These are phyloP conservation scores for Danionella cerebrum DNA, from an alignment of 2,113 vertebrate species.

Conservation along the genomic window DNA sequence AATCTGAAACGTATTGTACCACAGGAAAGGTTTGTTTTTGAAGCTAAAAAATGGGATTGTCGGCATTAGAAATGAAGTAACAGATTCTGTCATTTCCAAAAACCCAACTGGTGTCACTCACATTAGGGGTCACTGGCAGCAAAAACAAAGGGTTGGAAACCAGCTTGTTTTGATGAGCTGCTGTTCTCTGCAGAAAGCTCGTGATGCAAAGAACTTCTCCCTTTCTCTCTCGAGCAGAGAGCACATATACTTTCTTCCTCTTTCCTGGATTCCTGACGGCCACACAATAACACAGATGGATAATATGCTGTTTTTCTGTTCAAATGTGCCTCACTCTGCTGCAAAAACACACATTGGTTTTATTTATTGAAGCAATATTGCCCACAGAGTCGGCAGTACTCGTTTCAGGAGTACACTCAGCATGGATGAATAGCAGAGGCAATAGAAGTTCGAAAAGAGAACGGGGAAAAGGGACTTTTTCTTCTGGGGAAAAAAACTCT, in stretches of 20 bases:
- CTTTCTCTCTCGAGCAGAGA: neutral
- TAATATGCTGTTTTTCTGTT: neutral
- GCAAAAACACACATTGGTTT: neutral
- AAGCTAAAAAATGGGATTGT: no score
- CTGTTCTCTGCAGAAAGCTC: neutral
- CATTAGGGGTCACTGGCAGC: slow-evolving; percentile 1
- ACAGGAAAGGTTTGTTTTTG: no score
- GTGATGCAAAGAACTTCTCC: neutral
- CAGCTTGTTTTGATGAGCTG: slow-evolving; percentile 8
- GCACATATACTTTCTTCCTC: neutral
- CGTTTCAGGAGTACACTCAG: neutral
- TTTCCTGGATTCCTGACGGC: neutral
- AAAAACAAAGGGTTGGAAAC: neutral
- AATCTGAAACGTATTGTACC: no score
- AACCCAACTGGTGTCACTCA: neutral
- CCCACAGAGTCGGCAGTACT: slow-evolving; percentile 3
- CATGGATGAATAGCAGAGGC: neutral
- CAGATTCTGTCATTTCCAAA: neutral
- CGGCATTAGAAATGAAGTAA: no score
- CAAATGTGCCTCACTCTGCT: neutral
- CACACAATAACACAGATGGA: neutral
- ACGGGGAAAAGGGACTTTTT: neutral
- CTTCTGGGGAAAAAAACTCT: neutral
- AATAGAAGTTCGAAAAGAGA: neutral
- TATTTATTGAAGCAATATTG: slow-evolving; percentile 8